These are phyloP conservation scores for Harmothoe impar DNA, from an alignment of 2,888 invertebrate species.

Conservation along the genomic window DNA sequence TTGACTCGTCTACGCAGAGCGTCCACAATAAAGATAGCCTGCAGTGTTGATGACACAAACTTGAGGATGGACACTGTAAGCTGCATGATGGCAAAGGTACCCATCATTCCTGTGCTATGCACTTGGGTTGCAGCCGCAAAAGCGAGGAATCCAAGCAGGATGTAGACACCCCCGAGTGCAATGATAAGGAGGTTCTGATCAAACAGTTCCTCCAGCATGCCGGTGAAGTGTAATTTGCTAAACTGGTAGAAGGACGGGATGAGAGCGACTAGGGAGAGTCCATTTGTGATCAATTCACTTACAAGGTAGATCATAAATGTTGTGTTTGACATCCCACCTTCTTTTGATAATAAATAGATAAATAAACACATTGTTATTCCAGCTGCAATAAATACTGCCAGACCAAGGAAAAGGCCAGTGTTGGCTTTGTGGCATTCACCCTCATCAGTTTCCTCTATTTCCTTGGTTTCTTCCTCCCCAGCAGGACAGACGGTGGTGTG, in stretches of 20 bases:
- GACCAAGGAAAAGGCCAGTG: constrained; percentile 83
- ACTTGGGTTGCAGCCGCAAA: not conserved
- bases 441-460: not conserved
- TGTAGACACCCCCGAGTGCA: not conserved
- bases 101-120: not conserved
- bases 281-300: constrained; percentile 45
- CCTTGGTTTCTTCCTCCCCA: not conserved
- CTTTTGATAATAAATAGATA: constrained; percentile 74
- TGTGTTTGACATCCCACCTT: constrained; percentile 67
- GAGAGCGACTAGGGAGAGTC: not conserved
- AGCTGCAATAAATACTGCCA: constrained; percentile 81
- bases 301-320: constrained; percentile 68
- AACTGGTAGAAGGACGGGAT: constrained; percentile 2
- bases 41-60: constrained; percentile 5
- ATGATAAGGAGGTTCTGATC: constrained; percentile 57
- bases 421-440: constrained; percentile 83
- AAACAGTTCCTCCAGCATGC: not conserved
- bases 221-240: not conserved
- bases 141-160: not conserved
- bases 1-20: constrained; percentile 34
- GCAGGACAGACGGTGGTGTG: not conserved
- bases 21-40: constrained; percentile 65
- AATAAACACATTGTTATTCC: constrained; percentile 78
- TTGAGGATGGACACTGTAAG: constrained; percentile 14
- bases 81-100: not conserved